These are phyloP conservation scores for Chaetura pelagica DNA, from an alignment of 2,113 vertebrate genomes.

Conservation along the genomic window DNA sequence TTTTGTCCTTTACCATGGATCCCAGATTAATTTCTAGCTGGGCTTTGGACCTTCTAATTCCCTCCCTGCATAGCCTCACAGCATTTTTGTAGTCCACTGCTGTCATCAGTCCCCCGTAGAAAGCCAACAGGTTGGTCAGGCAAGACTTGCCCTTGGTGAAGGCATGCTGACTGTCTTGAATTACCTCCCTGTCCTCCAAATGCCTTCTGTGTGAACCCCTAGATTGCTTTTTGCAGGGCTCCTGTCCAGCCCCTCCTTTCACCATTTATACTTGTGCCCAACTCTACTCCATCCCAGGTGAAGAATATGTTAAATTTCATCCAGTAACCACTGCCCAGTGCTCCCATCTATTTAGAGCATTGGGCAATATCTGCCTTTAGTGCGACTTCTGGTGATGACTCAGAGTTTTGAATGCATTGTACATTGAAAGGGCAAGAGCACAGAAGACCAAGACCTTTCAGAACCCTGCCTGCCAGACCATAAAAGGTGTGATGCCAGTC, in stretches of 20 bases:
- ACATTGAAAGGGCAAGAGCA: not conserved
- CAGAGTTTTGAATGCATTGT: not conserved
- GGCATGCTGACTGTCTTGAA: no score
- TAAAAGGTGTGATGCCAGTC: not conserved
- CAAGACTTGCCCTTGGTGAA: no score
- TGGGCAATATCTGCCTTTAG: not conserved
- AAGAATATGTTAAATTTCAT: not conserved
- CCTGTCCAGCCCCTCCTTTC: not conserved
- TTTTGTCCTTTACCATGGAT: no score
- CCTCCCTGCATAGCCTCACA: no score
- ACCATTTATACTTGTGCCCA: fast-evolving
- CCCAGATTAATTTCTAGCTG: no score
- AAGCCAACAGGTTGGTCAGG: no score
- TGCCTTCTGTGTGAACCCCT: no score
- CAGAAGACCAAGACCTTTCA: not conserved
- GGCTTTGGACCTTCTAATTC: no score
- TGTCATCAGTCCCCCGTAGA: no score
- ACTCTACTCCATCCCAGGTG: not conserved
- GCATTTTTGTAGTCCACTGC: no score
- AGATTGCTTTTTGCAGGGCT: not conserved
- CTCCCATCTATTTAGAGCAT: not conserved
- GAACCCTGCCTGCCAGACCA: not conserved
- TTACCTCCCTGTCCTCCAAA: no score
- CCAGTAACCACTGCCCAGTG: not conserved
- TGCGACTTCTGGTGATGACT: not conserved